Percentiles rank a stretch among this genome's conserved stretches.
phyloP scores from a whole-genome alignment of 2,797 vertebrate genomes.

The Clamator glandarius region DNA sequence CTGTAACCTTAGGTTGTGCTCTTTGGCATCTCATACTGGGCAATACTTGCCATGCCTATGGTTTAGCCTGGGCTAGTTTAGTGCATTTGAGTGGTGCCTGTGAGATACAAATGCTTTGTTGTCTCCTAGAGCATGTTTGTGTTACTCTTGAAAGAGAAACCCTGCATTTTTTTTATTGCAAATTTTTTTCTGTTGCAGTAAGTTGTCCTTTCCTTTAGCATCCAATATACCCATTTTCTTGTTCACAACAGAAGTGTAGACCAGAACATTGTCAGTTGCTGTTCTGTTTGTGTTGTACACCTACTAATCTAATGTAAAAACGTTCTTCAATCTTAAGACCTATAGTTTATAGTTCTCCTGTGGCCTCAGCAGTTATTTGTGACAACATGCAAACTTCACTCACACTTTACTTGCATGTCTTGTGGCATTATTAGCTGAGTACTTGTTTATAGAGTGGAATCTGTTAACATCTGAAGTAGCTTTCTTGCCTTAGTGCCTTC shows the following conservation, averaged over 20 bases:
- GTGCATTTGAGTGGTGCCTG: neutral
- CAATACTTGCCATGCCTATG: accelerated
- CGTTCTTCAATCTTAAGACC: neutral
- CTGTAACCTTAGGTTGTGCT: neutral
- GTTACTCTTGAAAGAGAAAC: neutral
- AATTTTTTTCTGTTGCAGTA: neutral
- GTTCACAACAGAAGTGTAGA: neutral
- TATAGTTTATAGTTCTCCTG: neutral
- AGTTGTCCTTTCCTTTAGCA: neutral
- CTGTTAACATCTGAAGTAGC: neutral
- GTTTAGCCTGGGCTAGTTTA: neutral
- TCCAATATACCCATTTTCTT: neutral
- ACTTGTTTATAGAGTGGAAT: neutral
- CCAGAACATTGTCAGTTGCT: neutral
- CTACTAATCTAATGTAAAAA: neutral
- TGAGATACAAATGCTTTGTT: neutral
- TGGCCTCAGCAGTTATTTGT: neutral
- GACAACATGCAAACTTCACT: neutral
- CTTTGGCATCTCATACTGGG: neutral
- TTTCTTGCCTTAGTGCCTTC: neutral
- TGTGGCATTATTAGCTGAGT: neutral
- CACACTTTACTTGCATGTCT: neutral
- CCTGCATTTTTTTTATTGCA: neutral
- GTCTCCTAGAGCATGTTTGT: neutral
- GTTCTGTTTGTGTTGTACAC: neutral